Evolutionary conservation across 2,113 vertebrate genomes (phyloP), one percentile per base, ranked within the genome.

Genomic region (Daubentonia madagascariensis): DNA sequence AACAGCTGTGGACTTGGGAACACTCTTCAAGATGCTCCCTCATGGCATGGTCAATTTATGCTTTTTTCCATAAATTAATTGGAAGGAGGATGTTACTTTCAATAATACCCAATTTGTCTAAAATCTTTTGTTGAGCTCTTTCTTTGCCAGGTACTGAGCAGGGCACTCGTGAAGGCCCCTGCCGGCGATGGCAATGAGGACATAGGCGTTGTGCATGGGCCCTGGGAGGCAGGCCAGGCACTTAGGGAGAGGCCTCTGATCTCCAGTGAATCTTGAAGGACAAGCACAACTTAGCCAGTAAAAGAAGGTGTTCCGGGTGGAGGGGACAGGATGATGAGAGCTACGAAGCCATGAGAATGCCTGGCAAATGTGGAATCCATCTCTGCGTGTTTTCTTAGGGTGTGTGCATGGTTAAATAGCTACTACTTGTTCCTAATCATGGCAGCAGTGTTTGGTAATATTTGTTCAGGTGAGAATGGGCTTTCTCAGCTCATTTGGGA

Each of bases 171-270:
- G 68, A 6, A 63, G 30, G 40, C 0, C 1, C 3, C 12, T 20
- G 4, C 8, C 3, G 0, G 0, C 2, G 0, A 2, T 3, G 50
- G 32, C 54, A 18, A 61, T 0, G 1, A 61, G 73, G 17, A 45
- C 70, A 18, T 0, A 0, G 40, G 6, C 52, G 17, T 12, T 30
- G 52, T 94, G 22, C 16, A 0, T 54, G n/a, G 6, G 59, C 43
- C 16, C 4, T 2, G 25, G 16, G 67, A 89, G n/a, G 30, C 28
- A 32, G 61, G 43, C 30, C 13, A 52, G 48, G 52, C 0, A 2
- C 67, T 54, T 28, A 18, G 73, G 92, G 25, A 92, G 50, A 23
- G 12, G 12, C 30, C 70, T 85, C 65, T 40, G 30, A 17, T 52
- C 23, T 52, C 80, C 40, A 13, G 32, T 0, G 14, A 59, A 45